Evolutionary conservation across 2,888 invertebrate genomes (phyloP).

Genomic region (Drosophila glabriapex): DNA sequence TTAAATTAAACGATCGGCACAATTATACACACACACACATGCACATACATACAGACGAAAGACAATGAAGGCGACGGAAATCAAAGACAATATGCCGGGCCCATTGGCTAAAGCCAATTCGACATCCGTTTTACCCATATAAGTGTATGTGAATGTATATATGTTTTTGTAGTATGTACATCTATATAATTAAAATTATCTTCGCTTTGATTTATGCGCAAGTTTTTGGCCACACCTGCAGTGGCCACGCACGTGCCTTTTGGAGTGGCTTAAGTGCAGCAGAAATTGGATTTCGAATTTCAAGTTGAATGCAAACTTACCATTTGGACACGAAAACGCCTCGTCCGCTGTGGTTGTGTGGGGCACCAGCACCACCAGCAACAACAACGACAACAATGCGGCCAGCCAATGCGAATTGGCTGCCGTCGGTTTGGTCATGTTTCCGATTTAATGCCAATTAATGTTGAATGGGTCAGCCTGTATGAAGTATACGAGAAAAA

Average conservation of each 20-base stretch:
- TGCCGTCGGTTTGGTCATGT: slow-evolving; percentile 85
- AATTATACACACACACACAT: slow-evolving; percentile 13
- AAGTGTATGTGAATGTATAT: slow-evolving; percentile 8
- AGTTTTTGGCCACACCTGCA: slow-evolving; percentile 66
- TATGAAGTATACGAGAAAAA: slow-evolving; percentile 32
- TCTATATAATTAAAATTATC: slow-evolving; percentile 57
- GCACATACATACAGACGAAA: slow-evolving; percentile 19
- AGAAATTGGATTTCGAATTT: slow-evolving; percentile 50
- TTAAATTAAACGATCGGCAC: slow-evolving; percentile 9
- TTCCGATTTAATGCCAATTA: slow-evolving; percentile 73
- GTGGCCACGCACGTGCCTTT: slow-evolving; percentile 65
- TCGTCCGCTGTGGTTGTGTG: slow-evolving; percentile 79
- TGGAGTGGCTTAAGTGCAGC: slow-evolving; percentile 30
- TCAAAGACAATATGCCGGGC: slow-evolving; percentile 50
- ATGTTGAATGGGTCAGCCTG: slow-evolving; percentile 62
- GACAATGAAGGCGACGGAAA: slow-evolving; percentile 57
- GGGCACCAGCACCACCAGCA: slow-evolving; percentile 58
- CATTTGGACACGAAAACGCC: slow-evolving; percentile 85
- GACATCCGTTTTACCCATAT: slow-evolving; percentile 51
- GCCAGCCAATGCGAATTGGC: slow-evolving; percentile 86
- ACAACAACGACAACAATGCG: slow-evolving; percentile 80
- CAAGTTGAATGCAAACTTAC: slow-evolving; percentile 79
- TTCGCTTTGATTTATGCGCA: slow-evolving; percentile 66
- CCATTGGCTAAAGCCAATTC: slow-evolving; percentile 32
- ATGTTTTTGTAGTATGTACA: slow-evolving; percentile 19